A percentile compares a stretch with the other conserved stretches of the same genome.
Conservation (phyloP, 2,888 invertebrate species). For the Trissoscelio sp. region DNA sequence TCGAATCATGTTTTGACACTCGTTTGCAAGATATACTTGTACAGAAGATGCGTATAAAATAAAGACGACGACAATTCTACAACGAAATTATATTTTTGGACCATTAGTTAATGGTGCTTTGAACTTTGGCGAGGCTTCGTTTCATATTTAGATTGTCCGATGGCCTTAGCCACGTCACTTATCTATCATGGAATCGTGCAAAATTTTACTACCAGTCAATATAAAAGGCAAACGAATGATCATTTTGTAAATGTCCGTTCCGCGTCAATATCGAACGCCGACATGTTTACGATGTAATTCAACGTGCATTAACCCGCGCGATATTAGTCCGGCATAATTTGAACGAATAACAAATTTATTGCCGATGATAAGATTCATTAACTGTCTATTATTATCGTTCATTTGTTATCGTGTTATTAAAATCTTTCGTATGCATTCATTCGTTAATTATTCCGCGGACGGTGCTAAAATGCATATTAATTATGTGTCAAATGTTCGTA, state of each 20-base stretch:
- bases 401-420: conserved; percentile 26
- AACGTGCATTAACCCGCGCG: conserved; percentile 27
- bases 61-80: neutral
- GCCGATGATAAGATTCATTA: conserved; percentile 31
- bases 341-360: conserved; percentile 40
- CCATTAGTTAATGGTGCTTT: conserved; percentile 29
- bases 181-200: conserved; percentile 1
- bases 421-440: neutral
- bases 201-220: too few species aligned
- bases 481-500: too few species aligned
- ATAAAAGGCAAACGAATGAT: conserved; percentile 1
- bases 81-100: conserved; percentile 34
- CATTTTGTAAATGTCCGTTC: neutral
- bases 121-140: conserved; percentile 34
- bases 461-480: neutral
- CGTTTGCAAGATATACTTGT: neutral
- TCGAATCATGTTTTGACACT: conserved; percentile 8
- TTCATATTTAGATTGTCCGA: conserved; percentile 36
- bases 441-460: neutral
- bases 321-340: conserved; percentile 38
- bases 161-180: conserved; percentile 13
- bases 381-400: conserved; percentile 7
- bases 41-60: neutral
- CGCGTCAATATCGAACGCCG: neutral
- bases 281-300: conserved; percentile 40